Percentiles rank a stretch among this genome's conserved stretches.
Conservation (phyloP, 2,113 vertebrate genomes). For the Aleadryas rufinucha region DNA sequence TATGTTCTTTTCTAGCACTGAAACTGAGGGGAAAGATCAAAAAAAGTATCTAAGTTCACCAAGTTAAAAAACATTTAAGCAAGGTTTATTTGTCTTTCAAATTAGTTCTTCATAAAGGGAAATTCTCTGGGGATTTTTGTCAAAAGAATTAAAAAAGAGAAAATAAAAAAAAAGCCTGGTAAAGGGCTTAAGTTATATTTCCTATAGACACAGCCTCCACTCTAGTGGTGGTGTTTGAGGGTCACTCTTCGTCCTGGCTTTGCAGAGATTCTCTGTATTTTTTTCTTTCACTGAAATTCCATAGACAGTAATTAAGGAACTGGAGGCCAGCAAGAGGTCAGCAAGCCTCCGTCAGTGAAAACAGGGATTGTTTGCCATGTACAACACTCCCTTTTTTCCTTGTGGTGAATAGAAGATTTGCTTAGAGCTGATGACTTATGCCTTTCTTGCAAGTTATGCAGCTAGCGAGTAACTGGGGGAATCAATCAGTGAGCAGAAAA, state of each 20-base stretch:
- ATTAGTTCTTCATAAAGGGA: constrained; percentile 8
- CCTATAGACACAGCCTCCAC: constrained; percentile 32
- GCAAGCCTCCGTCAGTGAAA: constrained; percentile 84
- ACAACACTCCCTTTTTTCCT: constrained; percentile 94
- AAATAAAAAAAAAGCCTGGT: neutral
- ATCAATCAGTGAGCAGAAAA: constrained; percentile 72
- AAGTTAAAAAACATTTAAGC: constrained; percentile 38
- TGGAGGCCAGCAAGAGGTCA: constrained; percentile 90
- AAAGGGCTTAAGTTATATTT: constrained; percentile 45
- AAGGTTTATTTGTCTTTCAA: constrained; percentile 60
- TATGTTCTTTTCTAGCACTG: neutral
- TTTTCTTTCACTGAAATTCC: constrained; percentile 86
- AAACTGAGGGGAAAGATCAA: neutral
- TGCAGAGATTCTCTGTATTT: constrained; percentile 68
- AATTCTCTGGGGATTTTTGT: neutral
- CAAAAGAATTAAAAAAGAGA: neutral
- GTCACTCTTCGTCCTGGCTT: constrained; percentile 60
- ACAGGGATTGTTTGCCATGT: constrained; percentile 89
- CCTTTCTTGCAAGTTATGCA: constrained; percentile 79
- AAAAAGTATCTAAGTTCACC: constrained; percentile 15
- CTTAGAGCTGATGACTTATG: constrained; percentile 82
- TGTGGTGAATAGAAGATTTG: constrained; percentile 83
- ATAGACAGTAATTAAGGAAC: constrained; percentile 89
- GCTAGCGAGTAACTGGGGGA: constrained; percentile 65
- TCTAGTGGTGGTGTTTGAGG: constrained; percentile 43